Conservation (phyloP, 2,113 vertebrate genomes). For the Plecturocebus donacophilus region DNA sequence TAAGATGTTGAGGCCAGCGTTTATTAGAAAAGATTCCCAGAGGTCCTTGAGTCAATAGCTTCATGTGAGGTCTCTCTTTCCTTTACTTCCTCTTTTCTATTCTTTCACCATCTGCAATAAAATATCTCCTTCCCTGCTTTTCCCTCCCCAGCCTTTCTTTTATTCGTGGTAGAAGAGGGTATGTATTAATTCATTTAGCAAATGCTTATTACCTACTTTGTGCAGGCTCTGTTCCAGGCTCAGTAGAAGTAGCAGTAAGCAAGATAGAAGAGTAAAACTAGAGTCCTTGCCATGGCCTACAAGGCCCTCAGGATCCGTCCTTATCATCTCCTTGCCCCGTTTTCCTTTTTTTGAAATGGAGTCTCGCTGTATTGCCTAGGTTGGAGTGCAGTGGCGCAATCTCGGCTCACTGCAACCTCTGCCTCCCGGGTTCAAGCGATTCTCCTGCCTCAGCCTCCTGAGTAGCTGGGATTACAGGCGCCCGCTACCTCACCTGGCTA, state of each 20-base stretch:
- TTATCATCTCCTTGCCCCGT: accelerated
- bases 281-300: accelerated
- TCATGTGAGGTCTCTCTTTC: conserved; percentile 44
- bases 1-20: neutral
- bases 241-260: neutral
- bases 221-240: neutral
- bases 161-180: neutral
- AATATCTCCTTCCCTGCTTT: neutral
- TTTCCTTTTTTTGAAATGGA: too few relatives aligned
- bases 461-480: too few relatives aligned
- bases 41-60: conserved; percentile 29
- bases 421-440: too few relatives aligned
- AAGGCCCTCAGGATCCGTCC: neutral
- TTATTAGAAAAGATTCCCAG: conserved; percentile 3
- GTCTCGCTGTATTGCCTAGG: too few relatives aligned
- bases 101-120: neutral
- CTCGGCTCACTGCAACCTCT: too few relatives aligned
- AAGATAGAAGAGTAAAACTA: neutral
- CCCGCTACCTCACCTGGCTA: too few relatives aligned
- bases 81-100: neutral
- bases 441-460: too few relatives aligned
- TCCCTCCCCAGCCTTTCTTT: neutral
- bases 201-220: neutral
- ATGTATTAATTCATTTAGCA: neutral
- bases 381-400: too few relatives aligned